Percentiles rank a stretch among this genome's conserved stretches.
Evolutionary conservation across 2,888 invertebrate species (phyloP).

Genomic region (Himalopsyche anomala): DNA sequence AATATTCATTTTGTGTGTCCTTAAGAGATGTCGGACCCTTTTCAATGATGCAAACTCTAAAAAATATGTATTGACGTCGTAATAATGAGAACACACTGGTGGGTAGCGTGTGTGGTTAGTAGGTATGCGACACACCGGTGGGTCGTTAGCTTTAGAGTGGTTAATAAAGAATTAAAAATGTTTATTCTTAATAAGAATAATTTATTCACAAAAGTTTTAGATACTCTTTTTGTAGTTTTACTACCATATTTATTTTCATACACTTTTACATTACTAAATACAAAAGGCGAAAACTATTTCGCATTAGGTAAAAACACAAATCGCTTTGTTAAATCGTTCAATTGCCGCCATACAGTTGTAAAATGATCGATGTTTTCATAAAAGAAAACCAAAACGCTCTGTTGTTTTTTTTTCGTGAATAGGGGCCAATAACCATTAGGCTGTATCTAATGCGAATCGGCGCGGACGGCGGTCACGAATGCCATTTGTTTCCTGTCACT

Average conservation of each 20-base stretch:
- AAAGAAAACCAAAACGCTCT: conserved; percentile 11
- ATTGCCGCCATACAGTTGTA: not conserved
- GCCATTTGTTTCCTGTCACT: conserved; percentile 64
- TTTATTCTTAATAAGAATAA: too few relatives aligned
- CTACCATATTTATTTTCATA: not conserved
- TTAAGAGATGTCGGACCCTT: too few relatives aligned
- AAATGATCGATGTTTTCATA: conserved; percentile 42
- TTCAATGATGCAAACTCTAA: too few relatives aligned
- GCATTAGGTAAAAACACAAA: not conserved
- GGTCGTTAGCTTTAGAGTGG: too few relatives aligned
- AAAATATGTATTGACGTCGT: too few relatives aligned
- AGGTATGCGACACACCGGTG: too few relatives aligned
- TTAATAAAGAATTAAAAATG: too few relatives aligned
- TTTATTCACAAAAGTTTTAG: too few relatives aligned
- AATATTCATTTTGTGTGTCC: too few relatives aligned
- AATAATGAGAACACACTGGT: too few relatives aligned
- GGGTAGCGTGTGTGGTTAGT: too few relatives aligned
- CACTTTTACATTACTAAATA: not conserved
- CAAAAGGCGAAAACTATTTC: not conserved
- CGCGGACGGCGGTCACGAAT: conserved; percentile 60
- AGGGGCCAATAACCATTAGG: conserved; percentile 56
- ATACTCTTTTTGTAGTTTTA: too few relatives aligned
- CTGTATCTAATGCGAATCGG: conserved; percentile 62
- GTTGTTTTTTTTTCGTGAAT: conserved; percentile 51
- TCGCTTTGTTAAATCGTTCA: conserved; percentile 23